Evolutionary conservation across 2,113 vertebrate species (phyloP), one percentile per base, ranked within the genome.

Genomic region (Tetrao urogallus): DNA sequence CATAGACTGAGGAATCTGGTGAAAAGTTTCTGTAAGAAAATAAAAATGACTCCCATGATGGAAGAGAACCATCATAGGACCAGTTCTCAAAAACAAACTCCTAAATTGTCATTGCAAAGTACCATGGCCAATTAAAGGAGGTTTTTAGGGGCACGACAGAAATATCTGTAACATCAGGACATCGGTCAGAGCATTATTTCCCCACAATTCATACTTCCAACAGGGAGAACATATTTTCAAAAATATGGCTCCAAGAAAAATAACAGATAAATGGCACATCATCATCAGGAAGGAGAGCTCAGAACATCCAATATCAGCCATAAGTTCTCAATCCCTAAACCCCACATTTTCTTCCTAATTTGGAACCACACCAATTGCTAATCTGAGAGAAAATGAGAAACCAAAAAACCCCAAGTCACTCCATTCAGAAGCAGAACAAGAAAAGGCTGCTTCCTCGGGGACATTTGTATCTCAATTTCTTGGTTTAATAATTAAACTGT

Each of bases 401-500:
- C 58, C 87, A 89, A 92, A 95, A 96, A 93, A 24, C 6, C 70
- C 63, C 74, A 91, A 91, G 79, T 47, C 94, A 60, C 45, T 94
- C 64, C 50, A 50, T 73, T 86, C 91, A 91, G 95, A 96, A 89
- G 56, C 70, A 45, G 75, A 95, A 88, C 76, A 90, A 95, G 94
- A 88, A 76, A 95, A 77, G 82, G 80, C 74, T 77, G 56, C 42
- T 91, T 95, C 79, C 90, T 92, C 80, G 67, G 79, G 52, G 93
- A 94, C 50, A 83, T 88, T 75, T 89, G 82, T 93, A 88, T 95
- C 85, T 70, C 47, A 88, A 85, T 67, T 94, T 90, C 91, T 91
- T 86, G 90, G 85, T 80, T 94, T 91, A 73, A 91, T 88, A 91
- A 95, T 95, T 88, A 96, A 95, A 91, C 86, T 69, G 60, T n/a